These are phyloP conservation scores for Rhabdornis inornatus DNA, from an alignment of 2,113 vertebrate genomes.

Conservation along the genomic window DNA sequence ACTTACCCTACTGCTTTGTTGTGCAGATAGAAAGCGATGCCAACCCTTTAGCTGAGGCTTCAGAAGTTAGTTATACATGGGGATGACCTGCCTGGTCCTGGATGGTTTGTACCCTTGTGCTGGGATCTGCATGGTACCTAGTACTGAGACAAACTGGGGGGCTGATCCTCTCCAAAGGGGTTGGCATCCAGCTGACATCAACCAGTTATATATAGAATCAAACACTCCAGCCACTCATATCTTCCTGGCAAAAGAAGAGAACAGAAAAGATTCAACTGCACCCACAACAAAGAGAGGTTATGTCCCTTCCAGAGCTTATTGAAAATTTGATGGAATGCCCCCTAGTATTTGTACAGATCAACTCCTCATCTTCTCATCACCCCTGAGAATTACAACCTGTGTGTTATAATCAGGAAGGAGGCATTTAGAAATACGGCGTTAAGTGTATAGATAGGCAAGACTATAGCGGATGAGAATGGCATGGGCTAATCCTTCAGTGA, in stretches of 20 bases:
- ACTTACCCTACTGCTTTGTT: constrained; percentile 71
- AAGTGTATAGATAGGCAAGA: constrained; percentile 43
- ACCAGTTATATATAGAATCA: constrained; percentile 92
- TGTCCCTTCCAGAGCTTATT: constrained; percentile 11
- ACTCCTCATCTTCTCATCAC: background rate
- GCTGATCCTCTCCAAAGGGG: constrained; percentile 80
- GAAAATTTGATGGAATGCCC: background rate
- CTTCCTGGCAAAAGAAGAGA: constrained; percentile 75
- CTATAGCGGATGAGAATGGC: constrained; percentile 53
- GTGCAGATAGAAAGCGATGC: constrained; percentile 47
- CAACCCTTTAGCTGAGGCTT: constrained; percentile 54
- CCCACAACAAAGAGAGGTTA: constrained; percentile 59
- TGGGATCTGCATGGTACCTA: constrained; percentile 75
- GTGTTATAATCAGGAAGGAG: background rate
- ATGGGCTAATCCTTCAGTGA: constrained; percentile 55
- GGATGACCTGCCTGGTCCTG: constrained; percentile 68
- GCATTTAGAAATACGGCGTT: constrained; percentile 47
- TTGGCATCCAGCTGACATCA: constrained; percentile 95
- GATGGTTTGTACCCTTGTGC: constrained; percentile 72
- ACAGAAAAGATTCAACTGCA: constrained; percentile 50
- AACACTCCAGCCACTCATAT: constrained; percentile 80
- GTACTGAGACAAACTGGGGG: constrained; percentile 73
- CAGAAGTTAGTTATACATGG: constrained; percentile 61
- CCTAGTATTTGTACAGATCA: background rate
- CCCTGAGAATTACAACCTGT: background rate